Base-by-base conservation (phyloP, 2,888 invertebrate genomes). In the Heptascelio sp. region DNA sequence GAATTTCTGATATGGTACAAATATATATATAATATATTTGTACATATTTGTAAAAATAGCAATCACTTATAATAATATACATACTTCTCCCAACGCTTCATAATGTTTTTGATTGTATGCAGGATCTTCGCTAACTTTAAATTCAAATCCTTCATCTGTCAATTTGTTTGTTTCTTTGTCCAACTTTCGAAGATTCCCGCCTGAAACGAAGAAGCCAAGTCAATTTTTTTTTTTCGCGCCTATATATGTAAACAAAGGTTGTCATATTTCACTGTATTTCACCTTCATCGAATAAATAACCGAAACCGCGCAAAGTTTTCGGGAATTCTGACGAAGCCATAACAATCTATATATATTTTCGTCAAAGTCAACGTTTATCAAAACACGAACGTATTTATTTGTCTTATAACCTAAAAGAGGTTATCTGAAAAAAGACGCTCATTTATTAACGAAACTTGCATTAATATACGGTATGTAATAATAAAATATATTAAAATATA, bases 81-180 rank as follows among this genome's bases (percentile, higher is more conserved):
- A 78, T 89, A 95, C 96, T 89, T 95, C 95, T 8, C 97, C 97
- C 3, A 98, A 91, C 26, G 95, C 95, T 89, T 97, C 97, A 89
- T 98, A 98, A 85, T 96, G 95, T 57, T 94, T 94, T 90, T 97
- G 97, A 90, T 97, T 97, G 85, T 95, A 95, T 6, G 93, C 92
- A 77, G 94, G 94, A 86, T 96, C 94, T 43, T 94, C 93, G 83
- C 94, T 95, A n/a, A 96, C 94, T 70, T 95, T 94, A 87, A 96
- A 97, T 78, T 95, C 94, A 90, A 96, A 97, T 6, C 94, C 94
- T 82, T 95, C 93, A 1, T 94, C 92, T 2, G 94, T 94, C 5
- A 93, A 88, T 46, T 94, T 89, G 0, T 95, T 95, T 8, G 94
- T 94, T 34, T 93, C 91, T 1, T 91, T 86, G 82, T 94, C 94